Base-by-base conservation (phyloP, 2,113 vertebrate species). In the Dunckerocampus dactyliophorus region DNA sequence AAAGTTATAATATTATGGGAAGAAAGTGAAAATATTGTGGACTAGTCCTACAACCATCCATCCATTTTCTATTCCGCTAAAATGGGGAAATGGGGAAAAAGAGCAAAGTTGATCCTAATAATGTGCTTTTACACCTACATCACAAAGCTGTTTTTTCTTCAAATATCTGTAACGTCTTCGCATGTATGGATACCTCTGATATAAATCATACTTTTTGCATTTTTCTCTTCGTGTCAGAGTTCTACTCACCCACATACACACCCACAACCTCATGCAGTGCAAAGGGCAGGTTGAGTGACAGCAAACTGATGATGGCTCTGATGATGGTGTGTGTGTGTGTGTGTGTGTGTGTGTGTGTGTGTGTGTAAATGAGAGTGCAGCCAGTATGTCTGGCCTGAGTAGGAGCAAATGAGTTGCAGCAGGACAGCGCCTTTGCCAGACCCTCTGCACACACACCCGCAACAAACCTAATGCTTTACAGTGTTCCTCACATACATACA, bases 391-490 rank as follows among this genome's bases (percentile, higher is more conserved):
- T 75, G 77, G 69, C 56, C 55, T 57, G 22, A 68, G 74, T 47
- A 39, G 71, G 67, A 75, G 74, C 76, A 78, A 80, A 84, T 74
- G 50, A 75, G 62, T 74, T 79, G 67, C 75, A 77, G 69, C 56
- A 67, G 64, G 31, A 16, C 55, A 21, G 19, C 74, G 21, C 10
- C 59, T 65, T 63, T 16, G 55, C 56, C 67, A 72, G 72, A 65
- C 45, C 54, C 47, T 51, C 56, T 15, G 28, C 15, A 63, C 37
- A n/a, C 51, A 55, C 48, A 53, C 28, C 58, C 49, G 42, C 21
- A 61, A 20, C 8, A 31, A 37, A 62, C 20, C 12, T 15, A 20
- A 52, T 43, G n/a, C 16, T 17, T 58, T 6, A 51, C 47, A 59
- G 20, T 20, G 37, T 43, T 45, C 10, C 31, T 8, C 49, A 45